These are phyloP conservation scores for Callorhinus ursinus DNA, from an alignment of 2,113 vertebrate genomes.

Conservation along the genomic window DNA sequence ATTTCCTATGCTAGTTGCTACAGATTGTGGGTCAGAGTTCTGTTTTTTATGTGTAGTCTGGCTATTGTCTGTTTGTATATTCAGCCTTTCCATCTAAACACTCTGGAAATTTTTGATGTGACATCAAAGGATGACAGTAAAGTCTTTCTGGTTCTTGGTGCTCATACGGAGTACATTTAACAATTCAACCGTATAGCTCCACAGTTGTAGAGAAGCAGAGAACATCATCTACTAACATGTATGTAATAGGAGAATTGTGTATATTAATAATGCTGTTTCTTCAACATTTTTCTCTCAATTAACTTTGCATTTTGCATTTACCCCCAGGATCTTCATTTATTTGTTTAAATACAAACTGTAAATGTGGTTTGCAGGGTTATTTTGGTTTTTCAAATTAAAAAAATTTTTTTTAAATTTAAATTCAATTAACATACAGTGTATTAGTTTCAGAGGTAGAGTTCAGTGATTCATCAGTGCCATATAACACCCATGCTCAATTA, in stretches of 20 bases:
- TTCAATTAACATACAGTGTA: too few relatives aligned
- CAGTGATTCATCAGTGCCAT: too few relatives aligned
- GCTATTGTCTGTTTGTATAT: background rate
- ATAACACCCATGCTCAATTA: too few relatives aligned
- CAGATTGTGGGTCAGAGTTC: background rate
- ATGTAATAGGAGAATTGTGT: constrained; percentile 88
- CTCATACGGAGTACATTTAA: constrained; percentile 86
- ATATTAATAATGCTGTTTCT: constrained; percentile 88
- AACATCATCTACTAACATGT: constrained; percentile 87
- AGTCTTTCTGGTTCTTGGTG: constrained; percentile 82
- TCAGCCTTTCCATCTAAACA: constrained; percentile 84
- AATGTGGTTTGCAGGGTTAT: constrained; percentile 77
- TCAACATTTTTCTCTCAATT: constrained; percentile 87
- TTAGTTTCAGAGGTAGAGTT: too few relatives aligned
- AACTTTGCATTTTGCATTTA: constrained; percentile 89
- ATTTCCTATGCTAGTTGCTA: background rate
- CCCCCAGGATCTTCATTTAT: constrained; percentile 82
- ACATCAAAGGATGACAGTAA: constrained; percentile 95
- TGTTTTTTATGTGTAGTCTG: background rate
- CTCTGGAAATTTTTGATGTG: constrained; percentile 94
- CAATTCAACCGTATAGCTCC: constrained; percentile 84
- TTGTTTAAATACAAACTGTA: constrained; percentile 80
- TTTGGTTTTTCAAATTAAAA: background rate
- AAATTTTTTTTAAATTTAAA: too few relatives aligned
- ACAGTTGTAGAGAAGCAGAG: constrained; percentile 87